Evolutionary conservation across 2,888 invertebrate species (phyloP), one percentile per base, ranked within the genome.

Genomic region (Drosophila borealis): DNA sequence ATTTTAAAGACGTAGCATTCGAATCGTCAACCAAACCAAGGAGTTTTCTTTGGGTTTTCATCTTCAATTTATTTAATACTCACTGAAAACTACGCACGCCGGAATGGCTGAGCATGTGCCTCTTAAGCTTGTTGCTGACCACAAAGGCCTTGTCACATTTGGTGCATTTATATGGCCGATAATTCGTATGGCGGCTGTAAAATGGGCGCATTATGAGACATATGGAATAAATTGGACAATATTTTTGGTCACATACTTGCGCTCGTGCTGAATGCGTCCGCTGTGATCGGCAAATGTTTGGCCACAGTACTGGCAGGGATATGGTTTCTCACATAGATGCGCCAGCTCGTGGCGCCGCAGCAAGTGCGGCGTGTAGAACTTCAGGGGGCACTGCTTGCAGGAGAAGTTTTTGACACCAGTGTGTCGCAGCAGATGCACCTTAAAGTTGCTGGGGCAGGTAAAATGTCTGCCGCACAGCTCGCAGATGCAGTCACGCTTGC

Each of bases 361-460:
- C 29, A 85, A 44, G 37, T 88, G 88, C 1, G 86, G 68, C 4
- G 85, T 85, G 17, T 85, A 85, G 54, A 85, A 85, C 34, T 64
- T 78, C 9, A 82, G 41, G 1, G 78, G 62, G 10, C 85, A 85
- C 13, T 76, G 55, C 13, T 74, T 50, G 29, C 85, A 85, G 11
- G 54, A 17, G 8, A 75, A 88, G 1, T 67, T 80, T 33, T 85
- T 85, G 0, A 78, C 53, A 0, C 85, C 85, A 0, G 80, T 78
- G 48, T 85, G 85, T 0, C 85, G 88, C 9, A 85, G 21, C 8
- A 85, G 64, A 48, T 89, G 85, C 17, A 85, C 73, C 33, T 89
- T 85, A 1, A 85, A 85, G 39, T 85, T 85, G 57, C 85, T 85
- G 8, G 86, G 86, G 14, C 89, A 89, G 51, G 74, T 72, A 14